A percentile compares a stretch with the other conserved stretches of the same genome.
These are phyloP conservation scores for Anniella stebbinsi DNA, from an alignment of 2,797 vertebrate genomes.

Conservation along the genomic window DNA sequence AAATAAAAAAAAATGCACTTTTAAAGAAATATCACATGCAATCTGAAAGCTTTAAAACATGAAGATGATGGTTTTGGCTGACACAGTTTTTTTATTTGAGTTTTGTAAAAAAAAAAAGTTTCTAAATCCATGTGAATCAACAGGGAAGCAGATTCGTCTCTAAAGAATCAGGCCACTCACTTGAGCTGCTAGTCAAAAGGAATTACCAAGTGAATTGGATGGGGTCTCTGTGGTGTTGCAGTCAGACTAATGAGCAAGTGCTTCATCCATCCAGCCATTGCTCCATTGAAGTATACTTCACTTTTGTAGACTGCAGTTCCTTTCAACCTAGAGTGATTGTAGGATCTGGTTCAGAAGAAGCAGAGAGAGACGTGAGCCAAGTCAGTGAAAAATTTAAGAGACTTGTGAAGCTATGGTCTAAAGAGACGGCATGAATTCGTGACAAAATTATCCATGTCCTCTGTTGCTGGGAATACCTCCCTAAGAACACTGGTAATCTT, in stretches of 20 bases:
- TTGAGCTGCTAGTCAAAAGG: background rate
- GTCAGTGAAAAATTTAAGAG: background rate
- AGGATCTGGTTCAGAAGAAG: background rate
- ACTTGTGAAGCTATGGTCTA: conserved; percentile 20
- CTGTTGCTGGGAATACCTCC: conserved; percentile 8
- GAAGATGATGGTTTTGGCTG: background rate
- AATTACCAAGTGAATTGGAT: background rate
- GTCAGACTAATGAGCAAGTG: background rate
- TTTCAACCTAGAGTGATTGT: background rate
- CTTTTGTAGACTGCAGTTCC: conserved; percentile 2
- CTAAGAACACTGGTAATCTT: background rate
- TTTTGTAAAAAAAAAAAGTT: background rate
- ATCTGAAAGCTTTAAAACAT: background rate
- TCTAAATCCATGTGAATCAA: conserved; percentile 35
- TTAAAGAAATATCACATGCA: conserved; percentile 4
- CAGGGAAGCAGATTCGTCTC: conserved; percentile 18
- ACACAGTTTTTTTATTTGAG: background rate
- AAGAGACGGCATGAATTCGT: conserved; percentile 34
- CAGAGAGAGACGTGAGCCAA: background rate
- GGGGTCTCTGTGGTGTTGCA: conserved; percentile 18
- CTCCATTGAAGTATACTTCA: background rate
- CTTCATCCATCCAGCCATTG: background rate
- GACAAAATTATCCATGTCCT: background rate
- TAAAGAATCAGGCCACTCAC: conserved; percentile 15
- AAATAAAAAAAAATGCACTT: background rate